Conservation (phyloP, 2,888 invertebrate genomes). For the Rutpela maculata region DNA sequence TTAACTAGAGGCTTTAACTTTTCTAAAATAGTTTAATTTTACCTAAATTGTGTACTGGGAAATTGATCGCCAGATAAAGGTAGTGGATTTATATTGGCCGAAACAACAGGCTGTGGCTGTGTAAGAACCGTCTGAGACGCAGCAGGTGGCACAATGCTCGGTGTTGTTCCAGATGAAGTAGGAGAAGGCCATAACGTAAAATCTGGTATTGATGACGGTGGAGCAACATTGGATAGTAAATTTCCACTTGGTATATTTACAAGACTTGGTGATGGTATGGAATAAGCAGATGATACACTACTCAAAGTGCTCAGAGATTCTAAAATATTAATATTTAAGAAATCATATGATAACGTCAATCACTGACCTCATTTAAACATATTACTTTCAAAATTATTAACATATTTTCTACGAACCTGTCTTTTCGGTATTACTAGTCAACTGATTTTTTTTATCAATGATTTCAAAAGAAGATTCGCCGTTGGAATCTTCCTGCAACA, state of each 20-base stretch:
- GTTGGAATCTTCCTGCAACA: slow-evolving; percentile 72
- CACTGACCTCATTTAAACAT: slow-evolving; percentile 2
- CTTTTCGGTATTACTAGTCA: slow-evolving; percentile 59
- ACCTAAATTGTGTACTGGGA: slow-evolving; percentile 71
- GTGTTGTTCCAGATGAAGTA: slow-evolving; percentile 47
- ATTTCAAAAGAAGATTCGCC: slow-evolving; percentile 73
- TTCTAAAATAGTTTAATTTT: slow-evolving; percentile 40
- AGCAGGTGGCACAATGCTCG: slow-evolving; percentile 25
- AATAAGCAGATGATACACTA: slow-evolving; percentile 72
- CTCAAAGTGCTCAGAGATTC: slow-evolving; percentile 72
- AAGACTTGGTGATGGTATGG: slow-evolving; percentile 73
- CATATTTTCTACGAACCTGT: slow-evolving; percentile 55
- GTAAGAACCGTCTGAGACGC: slow-evolving; percentile 33
- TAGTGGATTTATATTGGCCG: slow-evolving; percentile 36
- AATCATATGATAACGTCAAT: neutral
- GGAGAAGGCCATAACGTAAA: slow-evolving; percentile 75
- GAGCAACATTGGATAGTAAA: slow-evolving; percentile 81
- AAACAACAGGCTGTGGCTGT: slow-evolving; percentile 39
- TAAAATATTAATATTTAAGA: slow-evolving; percentile 57
- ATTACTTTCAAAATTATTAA: neutral
- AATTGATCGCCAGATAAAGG: slow-evolving; percentile 62
- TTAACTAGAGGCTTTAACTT: too few relatives aligned
- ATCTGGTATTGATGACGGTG: slow-evolving; percentile 82
- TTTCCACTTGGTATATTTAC: slow-evolving; percentile 75
- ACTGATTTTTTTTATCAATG: slow-evolving; percentile 69